These are phyloP conservation scores for Acrossocheilus wenchowensis DNA, from an alignment of 2,797 vertebrate genomes.

Conservation along the genomic window DNA sequence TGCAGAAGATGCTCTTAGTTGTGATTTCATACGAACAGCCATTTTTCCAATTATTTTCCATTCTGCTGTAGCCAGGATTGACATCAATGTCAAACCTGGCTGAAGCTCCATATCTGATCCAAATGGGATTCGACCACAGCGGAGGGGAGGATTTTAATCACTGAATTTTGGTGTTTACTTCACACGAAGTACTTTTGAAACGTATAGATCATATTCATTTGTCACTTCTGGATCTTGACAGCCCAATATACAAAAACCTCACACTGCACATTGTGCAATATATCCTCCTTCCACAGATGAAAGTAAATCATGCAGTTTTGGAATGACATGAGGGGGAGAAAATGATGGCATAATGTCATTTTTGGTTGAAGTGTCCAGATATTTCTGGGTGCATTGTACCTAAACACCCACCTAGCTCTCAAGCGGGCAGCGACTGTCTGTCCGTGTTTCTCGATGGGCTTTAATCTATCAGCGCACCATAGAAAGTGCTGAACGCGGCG, in stretches of 20 bases:
- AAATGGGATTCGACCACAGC: neutral
- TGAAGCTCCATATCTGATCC: neutral
- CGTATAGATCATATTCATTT: neutral
- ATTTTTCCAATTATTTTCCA: neutral
- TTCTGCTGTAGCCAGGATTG: neutral
- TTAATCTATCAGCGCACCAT: conserved; percentile 16
- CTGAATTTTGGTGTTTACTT: neutral
- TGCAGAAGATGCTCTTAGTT: neutral
- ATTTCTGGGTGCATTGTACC: neutral
- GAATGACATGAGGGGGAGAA: conserved; percentile 1
- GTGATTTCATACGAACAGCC: neutral
- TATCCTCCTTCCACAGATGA: neutral
- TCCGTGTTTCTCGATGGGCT: neutral
- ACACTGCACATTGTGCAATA: neutral
- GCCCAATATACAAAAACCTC: neutral
- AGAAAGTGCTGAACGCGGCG: conserved; percentile 32
- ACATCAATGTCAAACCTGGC: neutral
- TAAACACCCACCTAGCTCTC: conserved; percentile 3
- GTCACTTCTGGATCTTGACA: neutral
- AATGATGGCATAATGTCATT: conserved; percentile 30
- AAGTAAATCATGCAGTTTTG: neutral
- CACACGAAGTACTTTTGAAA: no score
- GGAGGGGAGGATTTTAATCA: neutral
- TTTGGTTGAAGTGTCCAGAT: conserved; percentile 8
- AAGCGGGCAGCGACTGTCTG: neutral